Conservation (phyloP, 2,113 vertebrate species). For the Prietella phreatophila region DNA sequence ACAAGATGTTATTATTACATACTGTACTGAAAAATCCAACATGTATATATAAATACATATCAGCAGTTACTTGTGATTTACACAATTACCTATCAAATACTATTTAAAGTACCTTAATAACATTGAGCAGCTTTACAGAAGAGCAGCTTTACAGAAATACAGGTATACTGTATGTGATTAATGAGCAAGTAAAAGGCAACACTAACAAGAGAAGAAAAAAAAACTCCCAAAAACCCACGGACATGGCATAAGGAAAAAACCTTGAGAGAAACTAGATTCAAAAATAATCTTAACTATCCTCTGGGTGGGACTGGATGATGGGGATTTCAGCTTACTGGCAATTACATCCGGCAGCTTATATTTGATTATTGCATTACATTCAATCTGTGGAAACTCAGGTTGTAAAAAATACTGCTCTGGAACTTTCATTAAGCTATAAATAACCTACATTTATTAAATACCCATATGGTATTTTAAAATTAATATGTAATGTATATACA, state of each 20-base stretch:
- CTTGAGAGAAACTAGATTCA: neutral
- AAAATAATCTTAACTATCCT: neutral
- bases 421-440: too few relatives aligned
- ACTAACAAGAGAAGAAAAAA: neutral
- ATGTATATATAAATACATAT: neutral
- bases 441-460: too few relatives aligned
- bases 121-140: neutral
- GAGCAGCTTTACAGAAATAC: neutral
- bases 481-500: neutral
- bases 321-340: neutral
- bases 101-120: neutral
- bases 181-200: neutral
- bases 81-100: neutral
- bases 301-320: too few relatives aligned
- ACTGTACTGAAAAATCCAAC: neutral
- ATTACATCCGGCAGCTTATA: neutral
- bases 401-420: too few relatives aligned
- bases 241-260: neutral
- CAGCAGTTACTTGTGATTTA: neutral
- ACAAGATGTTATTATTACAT: neutral
- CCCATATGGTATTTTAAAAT: neutral
- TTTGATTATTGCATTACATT: neutral
- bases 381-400: neutral
- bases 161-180: neutral
- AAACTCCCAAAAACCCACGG: neutral